phyloP scores from a whole-genome alignment of 2,888 invertebrate genomes.

The Ormyrus labotus region DNA sequence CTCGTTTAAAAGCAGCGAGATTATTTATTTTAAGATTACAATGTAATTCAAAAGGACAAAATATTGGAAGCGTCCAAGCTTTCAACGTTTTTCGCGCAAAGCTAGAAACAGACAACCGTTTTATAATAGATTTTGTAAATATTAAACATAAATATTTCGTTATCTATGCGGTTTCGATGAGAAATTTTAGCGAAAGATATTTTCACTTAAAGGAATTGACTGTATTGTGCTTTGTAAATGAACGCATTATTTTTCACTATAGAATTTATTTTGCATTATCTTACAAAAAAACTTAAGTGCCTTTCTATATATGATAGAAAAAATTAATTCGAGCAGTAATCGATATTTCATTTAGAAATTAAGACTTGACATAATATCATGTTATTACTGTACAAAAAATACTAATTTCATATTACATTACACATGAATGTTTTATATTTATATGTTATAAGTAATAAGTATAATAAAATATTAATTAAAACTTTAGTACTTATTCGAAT shows the following conservation, averaged over 20 bases:
- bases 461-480: constrained; percentile 38
- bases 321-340: constrained; percentile 52
- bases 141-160: constrained; percentile 56
- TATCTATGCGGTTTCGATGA: constrained; percentile 54
- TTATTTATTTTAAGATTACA: constrained; percentile 41
- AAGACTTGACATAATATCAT: constrained; percentile 51
- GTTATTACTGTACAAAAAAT: constrained; percentile 57
- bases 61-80: constrained; percentile 25
- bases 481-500: not conserved
- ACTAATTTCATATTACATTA: constrained; percentile 49
- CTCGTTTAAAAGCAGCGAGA: constrained; percentile 31
- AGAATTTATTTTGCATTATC: constrained; percentile 57
- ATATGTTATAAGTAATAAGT: constrained; percentile 52
- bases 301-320: constrained; percentile 53
- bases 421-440: constrained; percentile 54
- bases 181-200: constrained; percentile 39
- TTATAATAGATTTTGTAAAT: constrained; percentile 56
- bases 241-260: constrained; percentile 62
- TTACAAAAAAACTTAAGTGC: constrained; percentile 52
- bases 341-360: constrained; percentile 44
- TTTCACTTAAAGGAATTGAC: constrained; percentile 46
- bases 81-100: constrained; percentile 33
- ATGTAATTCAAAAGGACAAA: constrained; percentile 25
- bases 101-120: constrained; percentile 30
- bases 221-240: constrained; percentile 69